These are phyloP conservation scores for Temnopleurus reevesii DNA, from an alignment of 53 echinoderm and acorn worm genomes.

Conservation along the genomic window DNA sequence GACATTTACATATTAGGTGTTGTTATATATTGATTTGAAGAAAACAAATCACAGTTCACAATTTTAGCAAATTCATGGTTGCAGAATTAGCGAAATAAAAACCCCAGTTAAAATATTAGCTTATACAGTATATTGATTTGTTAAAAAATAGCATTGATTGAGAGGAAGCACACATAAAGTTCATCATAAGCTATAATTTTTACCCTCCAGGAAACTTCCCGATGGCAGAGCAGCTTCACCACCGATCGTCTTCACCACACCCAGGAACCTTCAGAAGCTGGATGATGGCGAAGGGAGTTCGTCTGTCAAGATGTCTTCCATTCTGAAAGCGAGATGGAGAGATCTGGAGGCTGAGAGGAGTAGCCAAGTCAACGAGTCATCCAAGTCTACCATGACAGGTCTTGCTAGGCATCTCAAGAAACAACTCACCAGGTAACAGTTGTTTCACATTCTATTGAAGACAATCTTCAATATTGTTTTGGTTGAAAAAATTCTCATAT, in stretches of 20 bases:
- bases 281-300: constrained; percentile 6
- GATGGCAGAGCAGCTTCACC: constrained; percentile 81
- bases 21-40: no score
- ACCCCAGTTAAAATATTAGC: no score
- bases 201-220: constrained; percentile 70
- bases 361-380: constrained; percentile 56
- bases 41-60: no score
- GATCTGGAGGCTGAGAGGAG: constrained; percentile 69
- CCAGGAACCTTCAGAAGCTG: constrained; percentile 77
- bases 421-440: constrained; percentile 56
- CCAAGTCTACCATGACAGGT: constrained; percentile 77
- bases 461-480: no score
- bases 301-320: constrained; percentile 53
- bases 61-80: no score
- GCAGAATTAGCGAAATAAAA: no score
- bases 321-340: constrained; percentile 74
- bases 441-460: no score
- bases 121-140: no score
- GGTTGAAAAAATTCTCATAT: no score
- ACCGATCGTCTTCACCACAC: constrained; percentile 83
- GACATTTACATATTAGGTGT: no score
- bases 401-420: constrained; percentile 54
- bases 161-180: no score
- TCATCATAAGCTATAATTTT: not conserved
- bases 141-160: no score